Percentiles rank a stretch among this genome's conserved stretches.
Evolutionary conservation across 2,888 invertebrate species (phyloP).

Genomic region (Ashinkailepas kermadecensis): DNA sequence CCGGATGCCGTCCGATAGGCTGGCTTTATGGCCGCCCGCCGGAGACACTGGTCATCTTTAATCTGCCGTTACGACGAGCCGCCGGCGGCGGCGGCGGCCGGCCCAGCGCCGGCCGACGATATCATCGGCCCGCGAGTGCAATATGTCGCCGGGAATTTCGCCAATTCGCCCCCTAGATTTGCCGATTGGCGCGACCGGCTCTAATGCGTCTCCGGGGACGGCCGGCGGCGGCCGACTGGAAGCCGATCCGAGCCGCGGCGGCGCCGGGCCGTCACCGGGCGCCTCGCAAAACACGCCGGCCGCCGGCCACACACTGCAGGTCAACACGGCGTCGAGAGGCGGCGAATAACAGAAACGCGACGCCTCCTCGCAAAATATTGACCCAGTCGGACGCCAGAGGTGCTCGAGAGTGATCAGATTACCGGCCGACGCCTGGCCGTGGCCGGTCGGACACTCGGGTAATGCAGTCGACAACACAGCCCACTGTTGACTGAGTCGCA

Average conservation of each 20-base stretch:
- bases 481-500: not conserved
- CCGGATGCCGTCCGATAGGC: conserved; percentile 4
- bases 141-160: conserved; percentile 20
- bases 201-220: conserved; percentile 8
- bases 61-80: conserved; percentile 2
- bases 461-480: no score
- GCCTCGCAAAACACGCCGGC: not conserved
- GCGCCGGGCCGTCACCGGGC: not conserved
- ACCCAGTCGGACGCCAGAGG: not conserved
- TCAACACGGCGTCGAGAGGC: not conserved
- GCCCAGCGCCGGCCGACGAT: not conserved
- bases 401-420: not conserved
- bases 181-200: not conserved
- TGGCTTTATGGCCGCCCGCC: not conserved
- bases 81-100: conserved; percentile 1
- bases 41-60: conserved; percentile 10
- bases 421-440: not conserved
- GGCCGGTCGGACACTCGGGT: no score
- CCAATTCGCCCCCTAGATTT: not conserved
- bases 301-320: not conserved
- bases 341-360: conserved; percentile 8
- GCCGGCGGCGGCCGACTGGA: not conserved
- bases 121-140: not conserved
- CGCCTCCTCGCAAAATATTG: conserved; percentile 14
- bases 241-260: not conserved